Evolutionary conservation across 2,113 vertebrate species (phyloP).

Genomic region (Holacanthus passer): DNA sequence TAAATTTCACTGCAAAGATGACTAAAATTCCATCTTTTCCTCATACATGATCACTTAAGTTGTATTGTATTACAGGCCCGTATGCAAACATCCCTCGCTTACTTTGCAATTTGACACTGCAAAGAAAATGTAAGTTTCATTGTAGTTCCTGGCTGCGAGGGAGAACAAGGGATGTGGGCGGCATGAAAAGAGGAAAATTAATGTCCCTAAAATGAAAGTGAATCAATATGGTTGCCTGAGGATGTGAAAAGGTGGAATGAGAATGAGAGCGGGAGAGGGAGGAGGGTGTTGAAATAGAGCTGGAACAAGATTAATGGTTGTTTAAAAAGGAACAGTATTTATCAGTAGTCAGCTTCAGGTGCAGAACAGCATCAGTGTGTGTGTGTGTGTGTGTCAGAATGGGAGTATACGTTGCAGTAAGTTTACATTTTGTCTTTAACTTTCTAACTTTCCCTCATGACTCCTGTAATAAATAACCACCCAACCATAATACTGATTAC

Average conservation of each 20-base stretch:
- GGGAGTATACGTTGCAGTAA: slow-evolving; percentile 1
- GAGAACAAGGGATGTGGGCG: slow-evolving; percentile 48
- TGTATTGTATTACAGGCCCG: background rate
- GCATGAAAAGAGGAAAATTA: slow-evolving; percentile 56
- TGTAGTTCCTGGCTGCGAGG: slow-evolving; percentile 18
- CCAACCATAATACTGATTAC: slow-evolving; percentile 39
- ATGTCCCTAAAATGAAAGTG: slow-evolving; percentile 64
- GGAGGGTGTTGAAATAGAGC: slow-evolving; percentile 47
- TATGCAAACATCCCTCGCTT: slow-evolving; percentile 3
- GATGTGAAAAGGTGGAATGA: slow-evolving; percentile 64
- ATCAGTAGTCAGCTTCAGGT: slow-evolving; percentile 63
- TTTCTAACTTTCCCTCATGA: slow-evolving; percentile 24
- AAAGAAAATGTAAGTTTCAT: slow-evolving; percentile 23
- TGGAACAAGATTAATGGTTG: slow-evolving; percentile 65
- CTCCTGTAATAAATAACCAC: slow-evolving; percentile 32
- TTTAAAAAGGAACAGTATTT: slow-evolving; percentile 70
- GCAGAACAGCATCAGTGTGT: background rate
- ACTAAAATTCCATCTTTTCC: fast-evolving
- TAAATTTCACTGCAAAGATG: background rate
- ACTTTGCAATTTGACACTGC: slow-evolving; percentile 10
- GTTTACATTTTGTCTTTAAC: slow-evolving; percentile 22
- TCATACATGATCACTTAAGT: slow-evolving; percentile 4
- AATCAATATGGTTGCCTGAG: slow-evolving; percentile 73
- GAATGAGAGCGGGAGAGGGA: slow-evolving; percentile 14
- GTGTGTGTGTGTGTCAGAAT: background rate